These are phyloP conservation scores for Lottia gigantea DNA, from an alignment of 2,888 invertebrate species.

Conservation along the genomic window DNA sequence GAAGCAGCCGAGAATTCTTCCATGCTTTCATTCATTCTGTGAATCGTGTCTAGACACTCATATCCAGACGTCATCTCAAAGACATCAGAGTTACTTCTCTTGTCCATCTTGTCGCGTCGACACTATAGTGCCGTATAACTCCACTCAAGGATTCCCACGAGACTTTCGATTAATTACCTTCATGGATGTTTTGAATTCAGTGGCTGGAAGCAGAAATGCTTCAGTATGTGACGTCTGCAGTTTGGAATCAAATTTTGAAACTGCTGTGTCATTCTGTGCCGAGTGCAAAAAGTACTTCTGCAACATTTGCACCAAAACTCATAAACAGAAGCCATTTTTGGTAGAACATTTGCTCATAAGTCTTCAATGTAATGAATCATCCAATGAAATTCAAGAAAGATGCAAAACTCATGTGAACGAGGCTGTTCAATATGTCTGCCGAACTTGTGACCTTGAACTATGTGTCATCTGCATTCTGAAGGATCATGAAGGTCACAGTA, in stretches of 20 bases:
- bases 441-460: slow-evolving; percentile 27
- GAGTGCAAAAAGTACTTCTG: slow-evolving; percentile 38
- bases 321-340: slow-evolving; percentile 25
- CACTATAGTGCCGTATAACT: slow-evolving; percentile 27
- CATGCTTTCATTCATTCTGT: slow-evolving; percentile 40
- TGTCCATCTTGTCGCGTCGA: slow-evolving; percentile 38
- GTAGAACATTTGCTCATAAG: slow-evolving; percentile 27
- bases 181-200: slow-evolving; percentile 26
- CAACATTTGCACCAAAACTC: slow-evolving; percentile 21
- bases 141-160: slow-evolving; percentile 32
- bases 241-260: not conserved
- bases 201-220: slow-evolving; percentile 13
- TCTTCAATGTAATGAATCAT: not conserved
- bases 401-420: slow-evolving; percentile 31
- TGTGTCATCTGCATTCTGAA: slow-evolving; percentile 34
- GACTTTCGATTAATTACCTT: slow-evolving; percentile 39
- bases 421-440: slow-evolving; percentile 28
- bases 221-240: slow-evolving; percentile 29
- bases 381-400: slow-evolving; percentile 8
- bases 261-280: slow-evolving; percentile 30
- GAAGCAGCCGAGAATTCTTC: slow-evolving; percentile 32
- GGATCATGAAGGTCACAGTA: slow-evolving; percentile 28
- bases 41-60: slow-evolving; percentile 33
- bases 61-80: slow-evolving; percentile 22
- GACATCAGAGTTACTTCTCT: slow-evolving; percentile 22